Conservation (phyloP, 2,888 invertebrate genomes). For the Amphipoea oculea region DNA sequence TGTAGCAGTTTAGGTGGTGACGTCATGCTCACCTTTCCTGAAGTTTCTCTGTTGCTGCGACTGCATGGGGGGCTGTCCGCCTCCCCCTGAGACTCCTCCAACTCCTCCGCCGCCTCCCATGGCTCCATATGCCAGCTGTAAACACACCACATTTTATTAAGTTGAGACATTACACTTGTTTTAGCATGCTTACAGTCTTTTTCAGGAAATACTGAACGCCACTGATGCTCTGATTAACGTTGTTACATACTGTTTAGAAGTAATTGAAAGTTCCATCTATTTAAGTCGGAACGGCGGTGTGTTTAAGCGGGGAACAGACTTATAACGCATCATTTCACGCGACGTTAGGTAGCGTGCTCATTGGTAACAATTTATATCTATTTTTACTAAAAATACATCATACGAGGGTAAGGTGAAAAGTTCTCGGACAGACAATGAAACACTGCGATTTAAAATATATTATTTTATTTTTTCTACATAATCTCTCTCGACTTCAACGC, state of each 20-base stretch:
- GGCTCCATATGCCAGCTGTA: constrained; percentile 83
- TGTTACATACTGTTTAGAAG: not conserved
- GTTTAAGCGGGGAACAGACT: not conserved
- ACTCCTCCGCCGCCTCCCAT: constrained; percentile 85
- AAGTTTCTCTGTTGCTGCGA: constrained; percentile 83
- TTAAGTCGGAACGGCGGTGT: not conserved
- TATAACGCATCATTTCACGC: not conserved
- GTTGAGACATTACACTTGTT: not conserved
- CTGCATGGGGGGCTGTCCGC: constrained; percentile 87
- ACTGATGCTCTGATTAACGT: no score
- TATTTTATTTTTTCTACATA: no score
- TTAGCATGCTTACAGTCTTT: constrained; percentile 15
- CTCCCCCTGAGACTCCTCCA: constrained; percentile 79
- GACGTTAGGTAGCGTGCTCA: not conserved
- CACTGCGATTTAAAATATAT: no score
- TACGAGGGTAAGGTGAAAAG: no score
- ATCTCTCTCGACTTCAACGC: no score
- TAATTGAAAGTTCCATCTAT: not conserved
- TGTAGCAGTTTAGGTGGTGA: not conserved
- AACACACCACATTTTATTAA: constrained; percentile 9
- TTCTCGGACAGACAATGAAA: no score
- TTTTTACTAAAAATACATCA: no score
- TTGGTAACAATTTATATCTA: no score
- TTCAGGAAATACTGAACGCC: not conserved
- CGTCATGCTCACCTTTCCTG: constrained; percentile 79